phyloP scores from a whole-genome alignment of 2,113 vertebrate species.

The Neotoma lepida region DNA sequence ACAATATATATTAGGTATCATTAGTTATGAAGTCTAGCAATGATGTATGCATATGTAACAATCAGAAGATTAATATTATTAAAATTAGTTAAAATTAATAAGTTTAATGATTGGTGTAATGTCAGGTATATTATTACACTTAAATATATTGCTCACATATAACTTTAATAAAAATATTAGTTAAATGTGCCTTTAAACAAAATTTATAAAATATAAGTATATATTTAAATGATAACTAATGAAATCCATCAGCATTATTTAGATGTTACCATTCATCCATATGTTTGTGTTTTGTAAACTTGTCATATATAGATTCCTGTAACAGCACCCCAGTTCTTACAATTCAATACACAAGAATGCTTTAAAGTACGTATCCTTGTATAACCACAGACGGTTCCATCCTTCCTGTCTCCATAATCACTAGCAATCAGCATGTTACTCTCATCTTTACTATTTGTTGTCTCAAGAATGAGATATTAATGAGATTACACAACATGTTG shows the following conservation, averaged over 20 bases:
- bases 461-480: background rate
- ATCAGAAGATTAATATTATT: background rate
- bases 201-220: background rate
- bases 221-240: background rate
- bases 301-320: too few relatives aligned
- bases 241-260: background rate
- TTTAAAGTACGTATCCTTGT: background rate
- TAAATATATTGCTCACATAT: background rate
- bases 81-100: background rate
- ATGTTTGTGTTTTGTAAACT: background rate
- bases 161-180: background rate
- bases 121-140: background rate
- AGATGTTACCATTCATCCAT: background rate
- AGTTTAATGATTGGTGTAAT: background rate
- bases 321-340: background rate
- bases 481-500: background rate
- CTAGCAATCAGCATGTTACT: background rate
- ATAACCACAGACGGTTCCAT: too few relatives aligned
- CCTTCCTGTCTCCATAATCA: background rate
- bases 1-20: background rate
- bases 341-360: background rate
- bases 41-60: background rate
- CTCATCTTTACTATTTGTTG: background rate
- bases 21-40: background rate
- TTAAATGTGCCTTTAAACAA: background rate